A percentile compares a stretch with the other conserved stretches of the same genome.
Evolutionary conservation across 2,888 invertebrate genomes (phyloP).

Genomic region (Lacanobia oleracea): DNA sequence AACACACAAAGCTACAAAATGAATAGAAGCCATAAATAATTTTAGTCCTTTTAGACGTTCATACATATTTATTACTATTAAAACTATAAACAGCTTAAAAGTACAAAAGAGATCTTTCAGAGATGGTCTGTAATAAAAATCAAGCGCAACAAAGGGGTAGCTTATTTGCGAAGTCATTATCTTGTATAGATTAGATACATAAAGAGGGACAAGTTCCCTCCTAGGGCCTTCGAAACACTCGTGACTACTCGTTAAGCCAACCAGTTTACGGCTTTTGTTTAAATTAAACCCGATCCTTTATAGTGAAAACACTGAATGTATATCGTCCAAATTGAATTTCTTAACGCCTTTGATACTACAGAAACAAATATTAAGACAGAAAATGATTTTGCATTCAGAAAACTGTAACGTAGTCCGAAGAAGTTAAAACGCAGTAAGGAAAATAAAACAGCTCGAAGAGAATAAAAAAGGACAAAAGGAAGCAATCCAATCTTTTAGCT

Average conservation of each 20-base stretch:
- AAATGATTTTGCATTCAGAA: constrained; percentile 57
- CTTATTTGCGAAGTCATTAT: constrained; percentile 70
- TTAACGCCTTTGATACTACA: constrained; percentile 55
- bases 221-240: constrained; percentile 50
- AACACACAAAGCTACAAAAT: constrained; percentile 11
- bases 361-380: constrained; percentile 48
- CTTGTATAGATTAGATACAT: constrained; percentile 72
- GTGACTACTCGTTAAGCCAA: constrained; percentile 74
- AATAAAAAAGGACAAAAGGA: constrained; percentile 62
- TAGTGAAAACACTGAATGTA: constrained; percentile 64
- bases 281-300: constrained; percentile 74
- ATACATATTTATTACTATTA: background rate
- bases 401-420: constrained; percentile 53
- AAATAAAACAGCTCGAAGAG: constrained; percentile 53
- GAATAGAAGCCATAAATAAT: background rate
- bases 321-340: constrained; percentile 72
- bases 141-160: constrained; percentile 50
- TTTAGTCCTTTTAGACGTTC: background rate
- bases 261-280: constrained; percentile 78
- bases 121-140: constrained; percentile 54
- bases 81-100: constrained; percentile 19
- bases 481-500: constrained; percentile 64
- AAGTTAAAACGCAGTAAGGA: constrained; percentile 54
- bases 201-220: constrained; percentile 69
- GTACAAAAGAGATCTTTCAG: constrained; percentile 13